Percentiles rank a stretch among this genome's conserved stretches.
phyloP scores from a whole-genome alignment of 2,888 invertebrate genomes.

The Lypha dubia region DNA sequence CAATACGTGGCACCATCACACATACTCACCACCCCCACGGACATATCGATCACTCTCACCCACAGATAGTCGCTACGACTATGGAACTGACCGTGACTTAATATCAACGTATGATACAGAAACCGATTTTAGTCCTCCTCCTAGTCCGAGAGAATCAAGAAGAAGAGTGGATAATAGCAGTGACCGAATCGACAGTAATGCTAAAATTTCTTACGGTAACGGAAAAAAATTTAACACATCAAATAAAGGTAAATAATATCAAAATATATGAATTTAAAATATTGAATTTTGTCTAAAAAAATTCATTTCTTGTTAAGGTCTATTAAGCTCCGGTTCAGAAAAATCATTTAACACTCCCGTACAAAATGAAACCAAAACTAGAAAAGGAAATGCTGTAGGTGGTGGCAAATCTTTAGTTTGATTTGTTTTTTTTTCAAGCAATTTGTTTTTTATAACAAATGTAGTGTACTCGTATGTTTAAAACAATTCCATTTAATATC shows the following conservation, averaged over 20 bases:
- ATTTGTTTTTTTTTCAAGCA: constrained; percentile 40
- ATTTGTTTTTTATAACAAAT: constrained; percentile 29
- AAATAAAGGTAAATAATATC: constrained; percentile 53
- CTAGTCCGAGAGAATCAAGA: constrained; percentile 83
- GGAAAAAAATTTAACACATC: constrained; percentile 53
- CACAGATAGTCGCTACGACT: constrained; percentile 83
- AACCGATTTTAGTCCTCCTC: constrained; percentile 88
- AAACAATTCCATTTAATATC: constrained; percentile 68
- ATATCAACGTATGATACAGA: constrained; percentile 85
- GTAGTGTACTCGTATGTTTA: too few species aligned
- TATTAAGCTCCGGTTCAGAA: constrained; percentile 73
- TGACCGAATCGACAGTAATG: constrained; percentile 36
- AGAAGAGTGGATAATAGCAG: constrained; percentile 58
- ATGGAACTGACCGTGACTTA: constrained; percentile 84
- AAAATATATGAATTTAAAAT: background rate
- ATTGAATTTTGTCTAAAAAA: background rate
- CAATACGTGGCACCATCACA: constrained; percentile 77
- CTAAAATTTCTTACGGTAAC: constrained; percentile 53
- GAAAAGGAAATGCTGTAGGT: constrained; percentile 32
- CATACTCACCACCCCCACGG: constrained; percentile 80
- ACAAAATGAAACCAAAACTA: constrained; percentile 66
- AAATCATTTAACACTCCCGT: constrained; percentile 72
- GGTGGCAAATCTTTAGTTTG: constrained; percentile 71
- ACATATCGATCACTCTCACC: constrained; percentile 82
- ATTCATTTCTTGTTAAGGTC: constrained; percentile 58